A percentile compares a stretch with the other conserved stretches of the same genome.
These are phyloP conservation scores for Crotalus helleri DNA, from an alignment of 2,113 vertebrate genomes.

Conservation along the genomic window DNA sequence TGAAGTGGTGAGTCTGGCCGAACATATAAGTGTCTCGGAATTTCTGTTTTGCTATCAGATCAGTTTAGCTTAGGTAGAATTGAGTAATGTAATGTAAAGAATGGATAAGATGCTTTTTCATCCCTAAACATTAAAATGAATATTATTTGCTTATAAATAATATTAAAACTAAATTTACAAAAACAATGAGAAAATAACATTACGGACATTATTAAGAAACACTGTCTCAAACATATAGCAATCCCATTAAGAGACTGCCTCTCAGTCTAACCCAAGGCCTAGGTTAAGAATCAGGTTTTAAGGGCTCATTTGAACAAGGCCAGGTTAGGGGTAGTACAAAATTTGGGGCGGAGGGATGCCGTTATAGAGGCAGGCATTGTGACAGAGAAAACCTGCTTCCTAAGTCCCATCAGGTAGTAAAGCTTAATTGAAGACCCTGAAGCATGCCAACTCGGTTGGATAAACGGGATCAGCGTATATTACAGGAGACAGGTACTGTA, in stretches of 20 bases:
- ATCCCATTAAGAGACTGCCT: not conserved
- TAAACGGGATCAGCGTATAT: not conserved
- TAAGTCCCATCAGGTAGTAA: not conserved
- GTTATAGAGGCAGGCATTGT: not conserved
- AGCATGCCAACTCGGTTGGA: not conserved
- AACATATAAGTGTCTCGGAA: not conserved
- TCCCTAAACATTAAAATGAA: not conserved
- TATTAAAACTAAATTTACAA: not conserved
- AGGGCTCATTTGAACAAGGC: not conserved
- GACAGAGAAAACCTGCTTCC: not conserved
- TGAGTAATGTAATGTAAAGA: not conserved
- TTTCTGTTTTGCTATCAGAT: not conserved
- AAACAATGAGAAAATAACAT: not conserved
- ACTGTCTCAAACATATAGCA: not conserved
- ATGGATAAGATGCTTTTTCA: not conserved
- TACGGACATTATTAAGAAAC: not conserved
- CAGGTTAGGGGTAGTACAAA: not conserved
- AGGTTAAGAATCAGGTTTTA: not conserved
- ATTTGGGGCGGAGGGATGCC: not conserved
- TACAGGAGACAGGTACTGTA: not conserved
- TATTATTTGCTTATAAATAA: not conserved
- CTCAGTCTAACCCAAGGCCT: not conserved
- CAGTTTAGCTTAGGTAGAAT: not conserved
- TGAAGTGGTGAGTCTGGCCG: conserved; percentile 72
- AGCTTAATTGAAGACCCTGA: not conserved